Conservation (phyloP, 2,888 invertebrate species). For the Seladonia tumulorum region DNA sequence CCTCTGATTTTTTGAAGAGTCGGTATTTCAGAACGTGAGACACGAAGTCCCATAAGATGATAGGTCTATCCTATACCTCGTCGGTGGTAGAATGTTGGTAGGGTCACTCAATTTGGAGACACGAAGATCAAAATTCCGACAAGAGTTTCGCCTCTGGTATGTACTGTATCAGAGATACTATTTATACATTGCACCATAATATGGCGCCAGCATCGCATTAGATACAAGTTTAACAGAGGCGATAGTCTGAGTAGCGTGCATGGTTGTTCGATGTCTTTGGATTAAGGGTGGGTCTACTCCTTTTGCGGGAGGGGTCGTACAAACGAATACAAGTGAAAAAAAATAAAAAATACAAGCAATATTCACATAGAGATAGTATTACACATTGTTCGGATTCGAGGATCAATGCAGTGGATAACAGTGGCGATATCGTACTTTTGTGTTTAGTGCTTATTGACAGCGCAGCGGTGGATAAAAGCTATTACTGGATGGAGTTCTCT, state of each 20-base stretch:
- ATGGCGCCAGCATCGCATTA: constrained; percentile 46
- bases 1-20: too few species aligned
- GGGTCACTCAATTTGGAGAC: background rate
- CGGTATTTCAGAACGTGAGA: too few species aligned
- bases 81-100: background rate
- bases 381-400: constrained; percentile 4
- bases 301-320: constrained; percentile 73
- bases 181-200: constrained; percentile 10
- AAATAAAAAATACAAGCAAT: constrained; percentile 89
- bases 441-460: constrained; percentile 41
- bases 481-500: constrained; percentile 74
- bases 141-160: background rate
- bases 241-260: constrained; percentile 53
- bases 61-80: too few species aligned
- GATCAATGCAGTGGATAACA: constrained; percentile 19
- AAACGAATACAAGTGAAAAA: constrained; percentile 52
- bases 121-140: background rate
- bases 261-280: constrained; percentile 65
- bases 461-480: constrained; percentile 85
- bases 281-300: constrained; percentile 76
- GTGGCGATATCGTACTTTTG: constrained; percentile 53
- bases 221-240: constrained; percentile 19
- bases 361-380: constrained; percentile 79
- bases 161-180: background rate
- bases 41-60: too few species aligned